A percentile compares a stretch with the other conserved stretches of the same genome.
These are phyloP conservation scores for Scophthalmus maximus DNA, from an alignment of 2,113 vertebrate genomes.

Conservation along the genomic window DNA sequence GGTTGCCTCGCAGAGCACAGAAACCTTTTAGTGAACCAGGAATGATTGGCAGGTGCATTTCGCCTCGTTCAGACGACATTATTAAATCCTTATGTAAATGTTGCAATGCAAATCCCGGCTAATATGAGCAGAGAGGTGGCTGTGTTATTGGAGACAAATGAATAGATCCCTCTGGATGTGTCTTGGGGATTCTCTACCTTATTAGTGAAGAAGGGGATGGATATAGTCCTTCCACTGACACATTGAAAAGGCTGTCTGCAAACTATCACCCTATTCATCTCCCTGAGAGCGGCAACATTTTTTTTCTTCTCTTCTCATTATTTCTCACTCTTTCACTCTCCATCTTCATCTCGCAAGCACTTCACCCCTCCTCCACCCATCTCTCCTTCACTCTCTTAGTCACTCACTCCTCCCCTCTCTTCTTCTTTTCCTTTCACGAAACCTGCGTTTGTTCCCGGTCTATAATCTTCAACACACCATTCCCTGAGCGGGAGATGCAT, in stretches of 20 bases:
- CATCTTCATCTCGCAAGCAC: constrained; percentile 67
- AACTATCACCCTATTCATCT: constrained; percentile 78
- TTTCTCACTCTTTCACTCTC: constrained; percentile 63
- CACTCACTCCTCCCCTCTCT: constrained; percentile 59
- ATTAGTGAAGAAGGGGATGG: constrained; percentile 74
- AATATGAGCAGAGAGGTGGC: constrained; percentile 74
- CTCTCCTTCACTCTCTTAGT: constrained; percentile 43
- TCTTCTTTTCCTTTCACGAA: constrained; percentile 55
- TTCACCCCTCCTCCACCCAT: constrained; percentile 43
- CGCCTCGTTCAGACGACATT: constrained; percentile 66
- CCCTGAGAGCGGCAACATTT: constrained; percentile 63
- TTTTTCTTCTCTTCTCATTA: constrained; percentile 78
- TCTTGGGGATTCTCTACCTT: constrained; percentile 78
- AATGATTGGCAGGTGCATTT: constrained; percentile 71
- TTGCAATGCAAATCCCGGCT: constrained; percentile 74
- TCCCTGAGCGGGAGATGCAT: constrained; percentile 64
- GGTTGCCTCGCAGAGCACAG: constrained; percentile 35
- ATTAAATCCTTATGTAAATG: constrained; percentile 80
- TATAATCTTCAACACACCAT: constrained; percentile 74
- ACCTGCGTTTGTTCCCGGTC: constrained; percentile 67
- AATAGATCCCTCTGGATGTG: constrained; percentile 68
- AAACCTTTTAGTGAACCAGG: constrained; percentile 64
- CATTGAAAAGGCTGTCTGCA: constrained; percentile 71
- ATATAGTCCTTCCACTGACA: constrained; percentile 73
- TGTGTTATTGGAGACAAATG: constrained; percentile 76